Evolutionary conservation across 2,888 invertebrate genomes (phyloP), one percentile per base, ranked within the genome.

Genomic region (Strigamia maritima): DNA sequence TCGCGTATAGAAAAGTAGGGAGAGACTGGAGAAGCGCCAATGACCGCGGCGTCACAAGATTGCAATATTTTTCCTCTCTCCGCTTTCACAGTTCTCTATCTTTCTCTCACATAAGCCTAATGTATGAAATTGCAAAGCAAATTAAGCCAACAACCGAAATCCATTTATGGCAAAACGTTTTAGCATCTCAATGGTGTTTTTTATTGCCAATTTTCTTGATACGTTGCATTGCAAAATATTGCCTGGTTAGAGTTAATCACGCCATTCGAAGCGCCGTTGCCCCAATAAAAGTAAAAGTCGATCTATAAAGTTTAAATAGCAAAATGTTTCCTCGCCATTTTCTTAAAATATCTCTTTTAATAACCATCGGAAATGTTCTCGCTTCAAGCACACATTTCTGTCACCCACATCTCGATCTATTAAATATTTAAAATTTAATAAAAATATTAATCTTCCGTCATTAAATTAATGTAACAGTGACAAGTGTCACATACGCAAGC

Each of bases 101-200:
- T 7, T 6, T 31, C 31, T 31, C 49, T 49, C 49, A 2, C 49
- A 49, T 49, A 49, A 49, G 49, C 49, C 10, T 49, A 49, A 49
- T 49, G 8, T 49, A 2, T 31, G 31, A 49, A 49, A 49, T n/a
- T 49, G 49, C 16, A 2, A 49, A n/a, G 19, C 22, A 60, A 60
- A 60, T 60, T 60, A 60, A 2, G 60, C 60, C 60, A 60, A 49
- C 49, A 49, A 49, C 49, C 49, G n/a, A 49, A 60, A 60, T 60
- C 60, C 22, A 60, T 19, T 19, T 19, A 60, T 49, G 49, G 22
- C 60, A 19, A 60, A 60, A 19, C 60, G 60, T 60, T 60, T 60
- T 22, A 60, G 60, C 60, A 60, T 60, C 60, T 60, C 22, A 3
- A 19, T 60, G n/a, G 8, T 19, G 22, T 19, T 19, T 60, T 60